Base-by-base conservation (phyloP, 1,140 invertebrate genomes). In the Drosophila santomea region DNA sequence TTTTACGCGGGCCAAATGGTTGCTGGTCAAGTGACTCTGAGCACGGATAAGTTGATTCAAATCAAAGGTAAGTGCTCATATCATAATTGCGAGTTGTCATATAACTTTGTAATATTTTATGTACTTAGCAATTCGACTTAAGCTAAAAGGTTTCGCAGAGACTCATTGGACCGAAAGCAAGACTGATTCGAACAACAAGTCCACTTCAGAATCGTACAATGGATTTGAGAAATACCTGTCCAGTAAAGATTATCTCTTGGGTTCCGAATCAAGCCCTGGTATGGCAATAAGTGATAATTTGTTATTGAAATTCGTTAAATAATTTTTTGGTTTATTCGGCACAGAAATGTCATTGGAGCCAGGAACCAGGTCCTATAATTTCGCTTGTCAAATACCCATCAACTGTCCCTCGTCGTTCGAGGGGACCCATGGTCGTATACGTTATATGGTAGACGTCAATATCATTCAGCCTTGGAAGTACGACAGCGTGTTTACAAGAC, bases 401-500 rank as follows among this genome's bases (percentile, higher is more conserved):
- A 93, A 93, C 56, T 92, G 95, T 39, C 95, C 95, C 2, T 95
- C 95, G 39, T 96, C 95, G 32, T 96, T 96, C 93, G 95, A 96
- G 82, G 95, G 95, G 0, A 94, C 94, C 39, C 93, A 94, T 83
- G 96, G 96, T 1, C 93, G 94, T 74, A 93, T 96, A 59, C 92
- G 95, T 23, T 96, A 96, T 83, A 95, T 93, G 69, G 93, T 95
- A 2, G 95, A 95, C 92, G 95, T 92, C 4, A 80, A 64, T 14
- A 91, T 97, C 51, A 95, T 96, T 81, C 94, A 96, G 44, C 95
- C 96, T 15, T 96, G 96, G 96, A 95, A 95, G 55, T 95, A 95
- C 73, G 96, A 96, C 93, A 94, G 96, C 71, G 94, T 95, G 62
- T 94, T 93, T 44, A 95, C 96, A 91, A 94, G 93, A 66, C 93